Evolutionary conservation across 2,797 vertebrate genomes (phyloP).

Genomic region (Benthosema pterotum): DNA sequence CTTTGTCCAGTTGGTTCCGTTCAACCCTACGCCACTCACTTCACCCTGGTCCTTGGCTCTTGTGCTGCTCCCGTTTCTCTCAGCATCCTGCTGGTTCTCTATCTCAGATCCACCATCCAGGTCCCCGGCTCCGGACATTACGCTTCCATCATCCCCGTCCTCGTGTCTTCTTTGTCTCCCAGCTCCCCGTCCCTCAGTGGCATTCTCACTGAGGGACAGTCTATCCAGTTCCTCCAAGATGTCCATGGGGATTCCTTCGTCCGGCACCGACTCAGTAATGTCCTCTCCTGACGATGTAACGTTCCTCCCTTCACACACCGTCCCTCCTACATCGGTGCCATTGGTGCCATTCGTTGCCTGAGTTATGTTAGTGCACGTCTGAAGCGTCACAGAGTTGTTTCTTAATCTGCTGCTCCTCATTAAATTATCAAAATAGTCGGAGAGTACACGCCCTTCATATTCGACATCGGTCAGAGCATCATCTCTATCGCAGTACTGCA

Average conservation of each 20-base stretch:
- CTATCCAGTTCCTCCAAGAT: conserved; percentile 67
- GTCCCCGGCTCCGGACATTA: conserved; percentile 23
- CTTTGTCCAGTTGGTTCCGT: conserved; percentile 16
- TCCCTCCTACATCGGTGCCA: conserved; percentile 19
- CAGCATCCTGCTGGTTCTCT: neutral
- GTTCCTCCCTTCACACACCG: conserved; percentile 59
- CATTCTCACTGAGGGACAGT: conserved; percentile 20
- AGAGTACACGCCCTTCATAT: conserved; percentile 38
- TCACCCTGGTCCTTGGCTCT: neutral
- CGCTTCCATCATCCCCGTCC: conserved; percentile 35
- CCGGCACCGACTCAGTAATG: conserved; percentile 12
- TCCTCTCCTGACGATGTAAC: conserved; percentile 37
- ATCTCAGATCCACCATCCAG: conserved; percentile 5
- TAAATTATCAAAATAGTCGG: conserved; percentile 53
- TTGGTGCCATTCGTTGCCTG: conserved; percentile 50
- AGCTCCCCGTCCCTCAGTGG: neutral
- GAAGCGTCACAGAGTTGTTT: conserved; percentile 56
- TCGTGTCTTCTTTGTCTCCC: conserved; percentile 52
- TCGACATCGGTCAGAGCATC: conserved; percentile 55
- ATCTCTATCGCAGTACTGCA: conserved; percentile 67
- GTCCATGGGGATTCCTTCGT: conserved; percentile 73
- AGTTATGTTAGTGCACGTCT: conserved; percentile 56
- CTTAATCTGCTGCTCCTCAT: conserved; percentile 48
- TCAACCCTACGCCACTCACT: neutral
- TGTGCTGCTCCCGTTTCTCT: conserved; percentile 32